Conservation (phyloP, 2,113 vertebrate genomes). For the Rhinopomastus cyanomelas region DNA sequence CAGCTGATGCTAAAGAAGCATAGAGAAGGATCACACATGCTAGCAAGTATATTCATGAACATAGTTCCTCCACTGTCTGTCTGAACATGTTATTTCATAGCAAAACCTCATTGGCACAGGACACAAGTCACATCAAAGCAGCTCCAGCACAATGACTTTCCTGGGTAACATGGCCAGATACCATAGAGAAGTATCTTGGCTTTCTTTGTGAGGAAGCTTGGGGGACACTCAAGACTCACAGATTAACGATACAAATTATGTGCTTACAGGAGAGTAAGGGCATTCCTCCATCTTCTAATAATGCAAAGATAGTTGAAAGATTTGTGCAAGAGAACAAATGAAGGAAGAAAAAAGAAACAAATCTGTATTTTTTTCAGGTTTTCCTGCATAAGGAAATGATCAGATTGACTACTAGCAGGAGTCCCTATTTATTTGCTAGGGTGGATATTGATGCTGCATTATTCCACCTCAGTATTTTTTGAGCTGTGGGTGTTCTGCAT, state of each 20-base stretch:
- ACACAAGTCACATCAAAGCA: not conserved
- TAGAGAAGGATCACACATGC: not conserved
- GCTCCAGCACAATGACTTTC: not conserved
- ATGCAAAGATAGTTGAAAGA: not conserved
- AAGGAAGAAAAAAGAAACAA: not conserved
- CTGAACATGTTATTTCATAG: not conserved
- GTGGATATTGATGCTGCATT: conserved; percentile 1
- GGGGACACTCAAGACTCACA: fast-evolving
- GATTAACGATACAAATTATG: not conserved
- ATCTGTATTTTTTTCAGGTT: not conserved
- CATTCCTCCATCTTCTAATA: not conserved
- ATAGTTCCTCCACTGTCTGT: not conserved
- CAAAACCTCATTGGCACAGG: not conserved
- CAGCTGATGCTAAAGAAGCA: not conserved
- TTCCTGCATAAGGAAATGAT: not conserved
- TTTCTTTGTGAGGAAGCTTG: not conserved
- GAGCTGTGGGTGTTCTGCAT: conserved; percentile 10
- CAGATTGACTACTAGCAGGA: not conserved
- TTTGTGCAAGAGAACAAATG: not conserved
- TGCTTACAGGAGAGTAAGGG: fast-evolving
- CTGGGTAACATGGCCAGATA: not conserved
- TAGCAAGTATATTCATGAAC: not conserved
- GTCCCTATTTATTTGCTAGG: conserved; percentile 4
- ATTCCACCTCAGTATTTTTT: not conserved
- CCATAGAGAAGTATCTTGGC: not conserved